Evolutionary conservation across 2,113 vertebrate genomes (phyloP), one percentile per base, ranked within the genome.

Genomic region (Tupaia chinensis): DNA sequence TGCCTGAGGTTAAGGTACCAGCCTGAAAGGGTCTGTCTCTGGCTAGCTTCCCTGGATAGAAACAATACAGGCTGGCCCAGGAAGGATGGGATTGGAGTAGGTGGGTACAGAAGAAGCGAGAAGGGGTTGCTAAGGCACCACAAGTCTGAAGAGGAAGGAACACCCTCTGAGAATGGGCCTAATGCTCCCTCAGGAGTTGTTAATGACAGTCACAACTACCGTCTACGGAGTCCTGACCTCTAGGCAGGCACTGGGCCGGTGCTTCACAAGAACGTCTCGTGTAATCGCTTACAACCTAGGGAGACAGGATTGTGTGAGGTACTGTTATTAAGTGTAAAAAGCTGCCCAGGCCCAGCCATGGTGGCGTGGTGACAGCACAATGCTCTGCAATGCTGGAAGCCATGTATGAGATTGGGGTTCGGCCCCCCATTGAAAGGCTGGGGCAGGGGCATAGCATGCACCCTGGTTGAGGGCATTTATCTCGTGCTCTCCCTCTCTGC

Each of bases 131-230:
- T 70, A 66, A 56, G 66, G 34, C 5, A n/a, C 73, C 15, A 15
- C 27, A 58, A 85, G 54, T 73, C n/a, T 5, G 32, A 89, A 87
- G 86, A 73, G 79, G 83, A 89, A 94, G 84, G 91, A 77, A 79
- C 34, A 2, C 7, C 44, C 29, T 73, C 79, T 80, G 82, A 90
- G 73, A 77, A 68, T 1, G 61, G 58, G 27, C 29, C 69, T 20
- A 23, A 54, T 19, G 73, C n/a, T 88, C n/a, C 29, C 34, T 56
- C 65, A 22, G 89, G 81, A 44, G 15, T 44, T 15, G 20, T 14
- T 94, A 54, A 29, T 44, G 32, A 29, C 32, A 90, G 61, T 17
- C 12, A 63, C 60, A 84, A 70, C 79, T 76, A 1, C 56, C 53
- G 29, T 25, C 61, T 58, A 2, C 77, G 29, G 25, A 16, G 14